Evolutionary conservation across 2,888 invertebrate genomes (phyloP).

Genomic region (Acleris literana): DNA sequence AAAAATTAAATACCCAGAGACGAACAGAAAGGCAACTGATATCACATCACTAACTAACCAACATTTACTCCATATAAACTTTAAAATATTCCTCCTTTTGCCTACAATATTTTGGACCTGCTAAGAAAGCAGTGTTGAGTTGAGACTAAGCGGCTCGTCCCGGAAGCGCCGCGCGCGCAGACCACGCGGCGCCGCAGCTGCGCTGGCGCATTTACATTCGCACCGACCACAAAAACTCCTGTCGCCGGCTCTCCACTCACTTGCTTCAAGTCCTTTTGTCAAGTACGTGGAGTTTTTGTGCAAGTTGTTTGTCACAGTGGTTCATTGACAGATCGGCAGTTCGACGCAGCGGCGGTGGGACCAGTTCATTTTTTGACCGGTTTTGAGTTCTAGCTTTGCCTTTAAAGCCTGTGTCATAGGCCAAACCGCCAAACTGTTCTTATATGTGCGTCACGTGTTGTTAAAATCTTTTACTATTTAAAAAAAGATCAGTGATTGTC

Average conservation of each 20-base stretch:
- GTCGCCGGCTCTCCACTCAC: constrained; percentile 4
- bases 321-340: neutral
- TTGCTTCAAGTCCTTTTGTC: constrained; percentile 1
- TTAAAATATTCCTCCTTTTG: neutral
- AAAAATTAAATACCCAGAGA: too few species aligned
- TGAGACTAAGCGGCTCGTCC: neutral
- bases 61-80: too few species aligned
- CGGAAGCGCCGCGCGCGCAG: constrained; percentile 16
- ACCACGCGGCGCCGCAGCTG: constrained; percentile 27
- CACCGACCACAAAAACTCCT: constrained; percentile 13
- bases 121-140: too few species aligned
- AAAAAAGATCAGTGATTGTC: too few species aligned
- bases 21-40: too few species aligned
- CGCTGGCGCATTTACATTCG: constrained; percentile 15
- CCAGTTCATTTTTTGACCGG: too few species aligned
- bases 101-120: neutral
- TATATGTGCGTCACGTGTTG: too few species aligned
- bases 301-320: neutral
- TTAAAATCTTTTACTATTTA: too few species aligned
- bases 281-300: neutral
- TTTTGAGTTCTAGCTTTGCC: too few species aligned
- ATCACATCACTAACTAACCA: too few species aligned
- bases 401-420: too few species aligned
- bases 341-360: neutral
- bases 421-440: too few species aligned